Base-by-base conservation (phyloP, 2,797 vertebrate genomes). In the Phylloscopus collybita region DNA sequence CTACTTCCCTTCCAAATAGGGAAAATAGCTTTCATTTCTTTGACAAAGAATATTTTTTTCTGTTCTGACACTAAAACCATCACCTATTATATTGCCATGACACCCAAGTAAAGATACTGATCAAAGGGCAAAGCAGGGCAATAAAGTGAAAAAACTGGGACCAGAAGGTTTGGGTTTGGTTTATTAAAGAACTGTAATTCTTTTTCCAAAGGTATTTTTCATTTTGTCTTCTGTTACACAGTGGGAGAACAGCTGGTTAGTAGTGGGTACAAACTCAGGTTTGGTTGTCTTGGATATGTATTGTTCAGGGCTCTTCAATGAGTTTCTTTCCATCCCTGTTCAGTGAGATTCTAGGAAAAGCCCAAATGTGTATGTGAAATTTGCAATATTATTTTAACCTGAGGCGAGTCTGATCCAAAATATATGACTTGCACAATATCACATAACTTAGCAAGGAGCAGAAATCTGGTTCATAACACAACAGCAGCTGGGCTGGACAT, bases 41-140 rank as follows among this genome's bases (percentile, higher is more conserved):
- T 78, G 71, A 96, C 89, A 91, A 97, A 89, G 88, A 96, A 42
- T 44, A 54, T n/a, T 83, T 86, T 82, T 74, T 84, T 32, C 85
- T 91, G 13, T 93, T 89, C 92, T 93, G 90, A 95, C 90, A 94
- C 92, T 97, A 94, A 96, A 97, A 94, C 93, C 86, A 75, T 92
- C 93, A 87, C 90, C 90, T 97, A 95, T 93, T 95, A 94, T 93
- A 95, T 85, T 94, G 91, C 90, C 87, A 88, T 71, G 88, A 96
- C 85, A 93, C 84, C 89, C 87, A 80, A 96, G 91, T 42, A 89
- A 96, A 95, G 94, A 96, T 80, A 86, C 38, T 32, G 91, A 97
- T 97, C 91, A 97, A 96, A 97, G 88, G 90, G 83, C 90, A 95
- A 88, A 89, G 90, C 21, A 78, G 85, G 54, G 91, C 82, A 95